Conservation (phyloP, 1,140 invertebrate genomes). For the Onthophagus taurus region DNA sequence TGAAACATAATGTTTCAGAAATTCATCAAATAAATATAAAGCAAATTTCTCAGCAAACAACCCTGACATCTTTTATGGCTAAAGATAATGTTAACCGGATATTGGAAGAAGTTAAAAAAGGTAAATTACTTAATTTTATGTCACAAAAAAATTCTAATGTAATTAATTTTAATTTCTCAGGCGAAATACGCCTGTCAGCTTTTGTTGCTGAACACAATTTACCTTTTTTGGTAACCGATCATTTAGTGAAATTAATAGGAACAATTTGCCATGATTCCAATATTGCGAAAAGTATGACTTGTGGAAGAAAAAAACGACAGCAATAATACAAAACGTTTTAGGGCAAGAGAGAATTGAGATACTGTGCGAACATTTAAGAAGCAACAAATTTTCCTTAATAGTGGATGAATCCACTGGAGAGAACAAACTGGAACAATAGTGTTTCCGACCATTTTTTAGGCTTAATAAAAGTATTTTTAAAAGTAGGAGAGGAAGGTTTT, state of each 20-base stretch:
- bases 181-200: neutral
- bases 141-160: too few species aligned
- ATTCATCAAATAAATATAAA: too few species aligned
- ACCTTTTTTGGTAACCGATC: constrained; percentile 11
- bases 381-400: constrained; percentile 35
- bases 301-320: constrained; percentile 16
- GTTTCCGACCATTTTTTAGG: constrained; percentile 28
- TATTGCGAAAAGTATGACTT: constrained; percentile 15
- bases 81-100: too few species aligned
- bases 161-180: too few species aligned
- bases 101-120: too few species aligned
- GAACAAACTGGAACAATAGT: constrained; percentile 15
- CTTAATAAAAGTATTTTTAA: constrained; percentile 23
- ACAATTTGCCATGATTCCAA: constrained; percentile 13
- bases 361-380: constrained; percentile 22
- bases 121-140: too few species aligned
- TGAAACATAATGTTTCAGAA: too few species aligned
- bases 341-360: constrained; percentile 5
- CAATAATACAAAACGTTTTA: constrained; percentile 12
- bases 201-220: constrained; percentile 9
- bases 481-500: too few species aligned
- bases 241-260: constrained; percentile 8
- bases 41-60: too few species aligned
- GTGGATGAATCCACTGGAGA: constrained; percentile 36
- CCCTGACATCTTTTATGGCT: too few species aligned